Conservation (phyloP, 2,797 vertebrate species). For the Xerus rutilus region DNA sequence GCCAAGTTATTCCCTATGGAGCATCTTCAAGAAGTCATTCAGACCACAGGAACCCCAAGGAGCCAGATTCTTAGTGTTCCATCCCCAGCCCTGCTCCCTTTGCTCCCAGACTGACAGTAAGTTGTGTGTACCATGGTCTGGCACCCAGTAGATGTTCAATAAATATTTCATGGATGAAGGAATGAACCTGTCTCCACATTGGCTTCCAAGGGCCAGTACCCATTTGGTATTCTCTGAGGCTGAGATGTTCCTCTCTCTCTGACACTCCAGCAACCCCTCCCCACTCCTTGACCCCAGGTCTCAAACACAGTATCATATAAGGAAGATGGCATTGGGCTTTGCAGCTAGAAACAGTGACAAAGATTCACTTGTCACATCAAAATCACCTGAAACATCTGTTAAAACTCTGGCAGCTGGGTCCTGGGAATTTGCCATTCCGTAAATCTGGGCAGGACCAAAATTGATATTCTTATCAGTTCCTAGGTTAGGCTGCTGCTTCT, state of each 20-base stretch:
- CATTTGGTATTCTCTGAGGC: neutral
- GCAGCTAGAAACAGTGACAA: neutral
- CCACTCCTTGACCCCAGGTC: neutral
- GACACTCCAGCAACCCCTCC: neutral
- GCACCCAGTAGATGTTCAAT: neutral
- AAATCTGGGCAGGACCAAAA: neutral
- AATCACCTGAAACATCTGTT: neutral
- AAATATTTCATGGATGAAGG: neutral
- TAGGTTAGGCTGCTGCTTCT: neutral
- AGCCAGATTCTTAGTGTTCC: neutral
- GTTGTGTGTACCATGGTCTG: neutral
- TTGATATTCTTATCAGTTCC: neutral
- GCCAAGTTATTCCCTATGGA: slow-evolving; percentile 79
- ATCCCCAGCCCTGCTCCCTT: neutral
- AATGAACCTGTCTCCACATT: neutral
- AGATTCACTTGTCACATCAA: neutral
- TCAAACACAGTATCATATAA: neutral
- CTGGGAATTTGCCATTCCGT: neutral
- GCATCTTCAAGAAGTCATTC: neutral
- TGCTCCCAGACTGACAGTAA: neutral
- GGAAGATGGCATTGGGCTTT: neutral
- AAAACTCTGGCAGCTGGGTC: neutral
- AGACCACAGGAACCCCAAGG: neutral
- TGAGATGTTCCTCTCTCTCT: neutral
- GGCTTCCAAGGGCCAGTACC: neutral